Evolutionary conservation across 1,140 invertebrate species (phyloP).

Genomic region (Lerema accius): DNA sequence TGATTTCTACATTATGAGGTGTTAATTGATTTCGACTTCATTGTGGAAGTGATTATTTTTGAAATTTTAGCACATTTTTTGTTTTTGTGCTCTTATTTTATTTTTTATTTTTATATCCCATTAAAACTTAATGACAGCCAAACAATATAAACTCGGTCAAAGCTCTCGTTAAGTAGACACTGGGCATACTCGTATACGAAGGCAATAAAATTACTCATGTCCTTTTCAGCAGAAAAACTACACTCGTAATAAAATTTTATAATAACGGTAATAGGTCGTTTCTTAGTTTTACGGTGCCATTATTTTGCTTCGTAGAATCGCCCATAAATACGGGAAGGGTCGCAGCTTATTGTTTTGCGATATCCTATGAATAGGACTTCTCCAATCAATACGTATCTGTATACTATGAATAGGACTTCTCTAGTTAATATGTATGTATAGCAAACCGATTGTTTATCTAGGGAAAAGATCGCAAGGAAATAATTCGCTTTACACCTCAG

Average conservation of each 20-base stretch:
- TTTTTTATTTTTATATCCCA: too few relatives aligned
- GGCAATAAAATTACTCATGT: conserved; percentile 2
- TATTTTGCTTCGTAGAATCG: conserved; percentile 21
- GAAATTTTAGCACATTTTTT: too few relatives aligned
- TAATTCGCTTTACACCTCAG: conserved; percentile 7
- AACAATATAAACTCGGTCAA: not conserved
- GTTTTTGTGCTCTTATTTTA: too few relatives aligned
- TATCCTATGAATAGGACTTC: conserved; percentile 8
- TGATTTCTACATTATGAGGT: too few relatives aligned
- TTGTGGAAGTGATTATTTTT: too few relatives aligned
- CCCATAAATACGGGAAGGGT: conserved; percentile 15
- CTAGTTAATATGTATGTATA: too few relatives aligned
- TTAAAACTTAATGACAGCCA: too few relatives aligned
- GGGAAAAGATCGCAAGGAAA: conserved; percentile 1
- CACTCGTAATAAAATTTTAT: conserved; percentile 22
- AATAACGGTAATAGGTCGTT: conserved; percentile 27
- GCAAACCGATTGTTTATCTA: conserved; percentile 9
- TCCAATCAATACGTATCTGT: too few relatives aligned
- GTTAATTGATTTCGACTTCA: too few relatives aligned
- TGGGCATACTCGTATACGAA: not conserved
- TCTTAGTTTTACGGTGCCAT: conserved; percentile 13
- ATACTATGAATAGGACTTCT: not conserved
- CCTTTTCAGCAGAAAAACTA: conserved; percentile 4
- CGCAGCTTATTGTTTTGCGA: conserved; percentile 19
- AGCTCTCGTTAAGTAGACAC: too few relatives aligned